Percentiles rank a stretch among this genome's conserved stretches.
phyloP scores from a whole-genome alignment of 2,113 vertebrate genomes.

The Anseranas semipalmata region DNA sequence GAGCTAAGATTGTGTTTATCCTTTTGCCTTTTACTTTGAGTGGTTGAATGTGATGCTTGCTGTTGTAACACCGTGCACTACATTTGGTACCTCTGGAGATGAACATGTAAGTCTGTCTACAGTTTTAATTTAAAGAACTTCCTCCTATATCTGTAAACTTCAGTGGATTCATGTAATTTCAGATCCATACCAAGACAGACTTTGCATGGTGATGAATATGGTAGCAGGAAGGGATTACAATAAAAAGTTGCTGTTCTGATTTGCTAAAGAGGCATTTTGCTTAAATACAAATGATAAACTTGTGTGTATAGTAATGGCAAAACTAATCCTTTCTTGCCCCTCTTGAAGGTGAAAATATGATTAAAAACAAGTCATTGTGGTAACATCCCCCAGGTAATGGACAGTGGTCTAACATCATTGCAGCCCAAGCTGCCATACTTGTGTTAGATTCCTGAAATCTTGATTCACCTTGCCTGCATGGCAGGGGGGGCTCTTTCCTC shows the following conservation, averaged over 20 bases:
- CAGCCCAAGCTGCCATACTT: not conserved
- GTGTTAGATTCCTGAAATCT: not conserved
- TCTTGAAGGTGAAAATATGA: not conserved
- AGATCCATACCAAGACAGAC: not conserved
- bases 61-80: not conserved
- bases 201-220: not conserved
- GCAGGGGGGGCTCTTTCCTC: not conserved
- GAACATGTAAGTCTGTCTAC: not conserved
- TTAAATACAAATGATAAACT: not conserved
- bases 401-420: not conserved
- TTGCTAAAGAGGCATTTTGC: not conserved
- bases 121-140: slow-evolving; percentile 2
- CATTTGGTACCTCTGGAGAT: not conserved
- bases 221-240: not conserved
- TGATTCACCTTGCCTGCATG: not conserved
- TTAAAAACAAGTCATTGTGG: not conserved
- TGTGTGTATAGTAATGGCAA: not conserved
- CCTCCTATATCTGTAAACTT: not conserved
- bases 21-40: not conserved
- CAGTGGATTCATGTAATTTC: not conserved
- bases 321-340: not conserved
- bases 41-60: not conserved
- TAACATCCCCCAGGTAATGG: not conserved
- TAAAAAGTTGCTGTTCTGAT: not conserved
- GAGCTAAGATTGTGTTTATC: not conserved